Percentiles rank a stretch among this genome's conserved stretches.
Evolutionary conservation across 2,113 vertebrate genomes (phyloP).

Genomic region (Myodes glareolus): DNA sequence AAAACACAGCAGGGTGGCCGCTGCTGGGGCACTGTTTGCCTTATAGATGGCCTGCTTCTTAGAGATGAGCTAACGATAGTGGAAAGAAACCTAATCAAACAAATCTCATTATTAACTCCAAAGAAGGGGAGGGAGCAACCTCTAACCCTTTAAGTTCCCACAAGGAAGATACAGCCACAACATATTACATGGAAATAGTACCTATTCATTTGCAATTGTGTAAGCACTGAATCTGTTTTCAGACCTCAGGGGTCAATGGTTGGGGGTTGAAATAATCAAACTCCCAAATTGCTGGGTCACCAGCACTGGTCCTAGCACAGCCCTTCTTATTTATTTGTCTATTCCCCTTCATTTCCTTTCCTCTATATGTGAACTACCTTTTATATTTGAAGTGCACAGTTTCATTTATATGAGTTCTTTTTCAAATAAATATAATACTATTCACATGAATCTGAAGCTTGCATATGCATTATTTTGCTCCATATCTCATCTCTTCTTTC

Average conservation of each 20-base stretch:
- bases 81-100: not conserved
- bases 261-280: not conserved
- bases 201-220: slow-evolving; percentile 26
- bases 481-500: not conserved
- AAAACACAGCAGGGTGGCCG: not conserved
- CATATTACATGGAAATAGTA: not conserved
- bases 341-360: not conserved
- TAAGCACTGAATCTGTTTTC: slow-evolving; percentile 10
- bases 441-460: not conserved
- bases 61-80: not conserved
- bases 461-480: not conserved
- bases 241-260: not conserved
- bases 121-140: not conserved
- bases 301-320: not conserved
- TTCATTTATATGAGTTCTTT: slow-evolving; percentile 18
- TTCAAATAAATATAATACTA: slow-evolving; percentile 8
- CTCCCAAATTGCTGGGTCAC: not conserved
- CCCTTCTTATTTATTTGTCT: not conserved
- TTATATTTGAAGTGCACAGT: not conserved
- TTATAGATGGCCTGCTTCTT: not conserved
- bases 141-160: not conserved
- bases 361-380: not conserved
- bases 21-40: not conserved
- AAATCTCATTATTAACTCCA: not conserved
- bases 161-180: not conserved